These are phyloP conservation scores for Cheilosia pagana DNA, from an alignment of 2,888 invertebrate genomes.

Conservation along the genomic window DNA sequence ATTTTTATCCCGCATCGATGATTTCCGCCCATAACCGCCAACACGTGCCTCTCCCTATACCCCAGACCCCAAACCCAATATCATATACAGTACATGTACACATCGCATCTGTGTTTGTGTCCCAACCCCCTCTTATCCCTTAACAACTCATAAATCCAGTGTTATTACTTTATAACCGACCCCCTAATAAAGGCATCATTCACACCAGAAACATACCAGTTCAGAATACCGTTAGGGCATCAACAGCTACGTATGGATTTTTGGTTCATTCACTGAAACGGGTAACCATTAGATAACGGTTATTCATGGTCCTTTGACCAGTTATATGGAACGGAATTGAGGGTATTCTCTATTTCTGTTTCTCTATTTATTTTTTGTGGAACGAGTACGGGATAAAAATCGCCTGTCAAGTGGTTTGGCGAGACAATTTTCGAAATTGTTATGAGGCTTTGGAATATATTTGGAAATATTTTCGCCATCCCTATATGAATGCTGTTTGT, in stretches of 20 bases:
- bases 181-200: slow-evolving; percentile 64
- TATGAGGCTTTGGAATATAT: slow-evolving; percentile 38
- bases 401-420: slow-evolving; percentile 55
- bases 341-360: slow-evolving; percentile 7
- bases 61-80: not conserved
- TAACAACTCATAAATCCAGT: slow-evolving; percentile 48
- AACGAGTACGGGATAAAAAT: slow-evolving; percentile 21
- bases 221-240: slow-evolving; percentile 14
- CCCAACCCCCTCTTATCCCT: not conserved
- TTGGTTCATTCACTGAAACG: slow-evolving; percentile 51
- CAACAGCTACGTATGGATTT: slow-evolving; percentile 25
- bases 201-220: slow-evolving; percentile 41
- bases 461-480: not conserved
- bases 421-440: slow-evolving; percentile 56
- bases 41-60: slow-evolving; percentile 27
- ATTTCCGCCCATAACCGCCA: slow-evolving; percentile 29
- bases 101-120: not conserved
- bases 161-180: slow-evolving; percentile 66
- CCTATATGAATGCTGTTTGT: not conserved
- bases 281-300: slow-evolving; percentile 71
- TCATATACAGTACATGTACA: not conserved
- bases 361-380: not conserved
- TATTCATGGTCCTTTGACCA: slow-evolving; percentile 69
- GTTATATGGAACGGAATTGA: slow-evolving; percentile 48
- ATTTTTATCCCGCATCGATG: slow-evolving; percentile 54